Evolutionary conservation across 2,113 vertebrate genomes (phyloP).

Genomic region (Phylloscopus whistleri): DNA sequence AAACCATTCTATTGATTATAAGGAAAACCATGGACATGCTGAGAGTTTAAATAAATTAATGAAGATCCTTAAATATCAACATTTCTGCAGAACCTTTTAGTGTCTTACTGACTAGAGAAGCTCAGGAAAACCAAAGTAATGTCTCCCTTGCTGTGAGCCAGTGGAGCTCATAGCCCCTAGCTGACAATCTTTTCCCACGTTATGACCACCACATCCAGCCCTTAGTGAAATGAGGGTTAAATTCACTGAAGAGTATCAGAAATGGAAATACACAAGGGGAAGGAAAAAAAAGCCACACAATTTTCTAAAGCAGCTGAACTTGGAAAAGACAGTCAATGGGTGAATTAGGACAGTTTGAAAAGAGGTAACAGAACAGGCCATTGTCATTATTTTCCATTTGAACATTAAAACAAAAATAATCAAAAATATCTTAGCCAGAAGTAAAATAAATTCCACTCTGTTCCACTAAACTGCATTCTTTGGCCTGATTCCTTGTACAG

Average conservation of each 20-base stretch:
- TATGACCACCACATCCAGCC: constrained; percentile 33
- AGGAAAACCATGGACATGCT: constrained; percentile 21
- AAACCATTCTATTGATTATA: constrained; percentile 44
- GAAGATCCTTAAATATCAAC: constrained; percentile 16
- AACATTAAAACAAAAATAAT: background rate
- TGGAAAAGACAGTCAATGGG: background rate
- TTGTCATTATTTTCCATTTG: background rate
- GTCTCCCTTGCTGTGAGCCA: constrained; percentile 49
- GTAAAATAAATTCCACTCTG: background rate
- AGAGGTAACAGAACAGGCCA: background rate
- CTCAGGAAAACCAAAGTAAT: constrained; percentile 53
- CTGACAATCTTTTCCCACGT: constrained; percentile 33
- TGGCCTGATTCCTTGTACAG: background rate
- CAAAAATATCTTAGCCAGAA: background rate
- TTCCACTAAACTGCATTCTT: background rate
- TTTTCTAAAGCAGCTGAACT: background rate
- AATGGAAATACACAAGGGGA: background rate
- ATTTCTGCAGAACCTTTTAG: constrained; percentile 53
- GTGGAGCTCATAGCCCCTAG: constrained; percentile 35
- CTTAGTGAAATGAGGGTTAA: constrained; percentile 21
- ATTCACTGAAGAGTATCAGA: constrained; percentile 3
- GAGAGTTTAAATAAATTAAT: constrained; percentile 31
- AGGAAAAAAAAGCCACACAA: background rate
- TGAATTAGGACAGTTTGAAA: background rate
- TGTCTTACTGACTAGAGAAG: constrained; percentile 51